phyloP scores from a whole-genome alignment of 2,113 vertebrate species.

The Ranitomeya variabilis region DNA sequence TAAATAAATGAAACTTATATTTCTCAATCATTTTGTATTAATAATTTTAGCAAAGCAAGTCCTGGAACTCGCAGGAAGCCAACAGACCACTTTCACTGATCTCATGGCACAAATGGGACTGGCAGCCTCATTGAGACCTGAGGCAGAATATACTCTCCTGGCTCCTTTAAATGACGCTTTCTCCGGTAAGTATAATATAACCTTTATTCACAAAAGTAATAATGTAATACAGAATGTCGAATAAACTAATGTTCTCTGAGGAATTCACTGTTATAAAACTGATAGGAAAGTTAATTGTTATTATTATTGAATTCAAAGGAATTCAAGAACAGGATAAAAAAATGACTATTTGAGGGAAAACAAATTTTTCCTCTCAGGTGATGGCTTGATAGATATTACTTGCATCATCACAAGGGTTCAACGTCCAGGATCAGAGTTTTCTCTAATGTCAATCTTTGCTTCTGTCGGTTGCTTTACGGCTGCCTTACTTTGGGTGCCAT shows the following conservation, averaged over 20 bases:
- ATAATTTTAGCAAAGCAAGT: slow-evolving; percentile 88
- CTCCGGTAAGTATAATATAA: slow-evolving; percentile 76
- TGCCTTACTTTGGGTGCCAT: no score
- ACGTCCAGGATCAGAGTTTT: background rate
- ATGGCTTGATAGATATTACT: background rate
- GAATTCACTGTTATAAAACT: background rate
- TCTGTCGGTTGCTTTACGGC: no score
- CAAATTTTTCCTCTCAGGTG: background rate
- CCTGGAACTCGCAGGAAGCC: slow-evolving; percentile 82
- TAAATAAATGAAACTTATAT: background rate
- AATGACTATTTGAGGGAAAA: background rate
- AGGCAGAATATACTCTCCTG: slow-evolving; percentile 87
- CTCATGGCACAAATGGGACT: slow-evolving; percentile 87
- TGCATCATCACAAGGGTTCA: no score
- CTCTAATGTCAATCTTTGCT: background rate
- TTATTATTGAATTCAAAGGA: background rate
- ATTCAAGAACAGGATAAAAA: background rate
- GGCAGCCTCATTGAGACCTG: slow-evolving; percentile 75
- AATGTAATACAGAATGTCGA: background rate
- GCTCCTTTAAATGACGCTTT: slow-evolving; percentile 87
- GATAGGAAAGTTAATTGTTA: background rate
- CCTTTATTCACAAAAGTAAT: background rate
- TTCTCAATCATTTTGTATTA: background rate
- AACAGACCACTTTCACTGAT: slow-evolving; percentile 86
- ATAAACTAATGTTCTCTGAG: background rate